Conservation (phyloP, 2,888 invertebrate genomes). For the Drosophila sordidula region DNA sequence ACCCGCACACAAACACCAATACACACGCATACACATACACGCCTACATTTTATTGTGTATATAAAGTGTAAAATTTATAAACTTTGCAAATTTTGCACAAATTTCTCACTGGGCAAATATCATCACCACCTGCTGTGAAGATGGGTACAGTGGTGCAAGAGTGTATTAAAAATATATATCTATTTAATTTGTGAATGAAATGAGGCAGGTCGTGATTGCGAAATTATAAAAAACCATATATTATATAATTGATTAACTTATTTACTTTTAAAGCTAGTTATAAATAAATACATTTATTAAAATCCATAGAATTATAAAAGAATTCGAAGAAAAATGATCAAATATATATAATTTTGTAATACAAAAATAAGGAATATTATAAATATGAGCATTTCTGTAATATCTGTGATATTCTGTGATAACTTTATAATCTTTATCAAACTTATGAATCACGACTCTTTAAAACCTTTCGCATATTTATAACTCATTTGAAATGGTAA, state of each 20-base stretch:
- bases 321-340: no score
- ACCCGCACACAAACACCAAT: slow-evolving; percentile 36
- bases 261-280: no score
- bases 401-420: no score
- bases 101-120: slow-evolving; percentile 43
- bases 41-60: slow-evolving; percentile 30
- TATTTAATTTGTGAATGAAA: slow-evolving; percentile 22
- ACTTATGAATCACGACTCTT: no score
- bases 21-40: slow-evolving; percentile 14
- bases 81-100: slow-evolving; percentile 62
- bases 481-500: neutral
- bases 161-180: neutral
- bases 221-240: no score
- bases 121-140: slow-evolving; percentile 63
- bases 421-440: no score
- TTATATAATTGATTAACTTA: no score
- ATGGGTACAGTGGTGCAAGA: slow-evolving; percentile 37
- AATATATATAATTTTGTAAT: no score
- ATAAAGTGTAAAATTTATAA: slow-evolving; percentile 64
- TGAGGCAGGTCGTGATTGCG: slow-evolving; percentile 40
- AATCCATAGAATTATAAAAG: no score
- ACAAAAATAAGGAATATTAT: no score
- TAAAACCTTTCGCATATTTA: neutral
- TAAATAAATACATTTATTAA: no score
- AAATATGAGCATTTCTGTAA: no score